phyloP scores from a whole-genome alignment of 1,140 invertebrate genomes.

The Nomia melanderi region DNA sequence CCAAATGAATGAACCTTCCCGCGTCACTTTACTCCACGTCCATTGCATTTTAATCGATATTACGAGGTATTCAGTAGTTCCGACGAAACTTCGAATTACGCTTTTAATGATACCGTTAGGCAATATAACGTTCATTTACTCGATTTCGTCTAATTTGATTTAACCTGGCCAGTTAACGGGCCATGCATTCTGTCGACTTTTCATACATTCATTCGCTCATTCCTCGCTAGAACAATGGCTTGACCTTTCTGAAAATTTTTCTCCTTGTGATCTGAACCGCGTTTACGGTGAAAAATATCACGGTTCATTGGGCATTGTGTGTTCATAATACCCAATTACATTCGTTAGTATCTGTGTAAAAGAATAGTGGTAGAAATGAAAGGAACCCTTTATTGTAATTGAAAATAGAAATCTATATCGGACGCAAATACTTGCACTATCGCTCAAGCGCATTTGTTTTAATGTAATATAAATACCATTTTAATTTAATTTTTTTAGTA shows the following conservation, averaged over 20 bases:
- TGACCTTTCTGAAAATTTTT: background rate
- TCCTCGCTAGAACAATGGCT: background rate
- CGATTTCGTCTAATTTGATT: background rate
- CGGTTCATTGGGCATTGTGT: no score
- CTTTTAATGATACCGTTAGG: background rate
- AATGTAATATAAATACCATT: no score
- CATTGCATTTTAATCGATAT: slow-evolving; percentile 1
- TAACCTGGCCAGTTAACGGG: background rate
- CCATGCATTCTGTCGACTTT: background rate
- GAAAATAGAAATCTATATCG: no score
- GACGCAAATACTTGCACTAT: no score
- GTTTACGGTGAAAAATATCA: background rate
- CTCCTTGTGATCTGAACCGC: background rate
- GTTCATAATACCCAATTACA: no score
- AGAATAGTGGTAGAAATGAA: no score
- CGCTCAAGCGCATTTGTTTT: no score
- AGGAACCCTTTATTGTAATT: no score
- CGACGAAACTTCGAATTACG: background rate
- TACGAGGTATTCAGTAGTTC: background rate
- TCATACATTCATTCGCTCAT: background rate
- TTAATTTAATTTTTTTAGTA: no score
- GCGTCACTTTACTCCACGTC: background rate
- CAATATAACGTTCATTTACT: background rate
- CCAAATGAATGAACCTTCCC: background rate
- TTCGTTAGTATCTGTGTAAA: no score